Conservation (phyloP, 1,140 invertebrate genomes). For the Hyposmocoma kahamanoa region DNA sequence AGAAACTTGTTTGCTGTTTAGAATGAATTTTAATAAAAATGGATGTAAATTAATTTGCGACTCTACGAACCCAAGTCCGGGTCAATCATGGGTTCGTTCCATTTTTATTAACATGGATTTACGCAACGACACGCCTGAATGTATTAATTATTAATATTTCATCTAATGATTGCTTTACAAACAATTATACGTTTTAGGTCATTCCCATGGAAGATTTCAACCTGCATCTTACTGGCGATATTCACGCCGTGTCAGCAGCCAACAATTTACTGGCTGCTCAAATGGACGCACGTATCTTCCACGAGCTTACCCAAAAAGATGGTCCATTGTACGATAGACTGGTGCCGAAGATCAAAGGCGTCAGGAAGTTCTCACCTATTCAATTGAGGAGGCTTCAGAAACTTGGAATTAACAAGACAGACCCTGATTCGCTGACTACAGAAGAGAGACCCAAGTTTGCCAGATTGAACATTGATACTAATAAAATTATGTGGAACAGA, state of each 20-base stretch:
- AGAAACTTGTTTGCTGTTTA: too few relatives aligned
- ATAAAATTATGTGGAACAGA: slow-evolving; percentile 95
- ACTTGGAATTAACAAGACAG: slow-evolving; percentile 91
- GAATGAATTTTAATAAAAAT: too few relatives aligned
- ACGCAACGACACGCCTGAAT: too few relatives aligned
- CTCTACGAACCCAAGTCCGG: too few relatives aligned
- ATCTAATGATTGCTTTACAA: too few relatives aligned
- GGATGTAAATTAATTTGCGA: too few relatives aligned
- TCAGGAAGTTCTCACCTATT: slow-evolving; percentile 86
- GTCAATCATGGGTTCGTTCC: too few relatives aligned
- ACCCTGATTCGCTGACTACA: slow-evolving; percentile 85
- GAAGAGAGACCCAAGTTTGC: slow-evolving; percentile 89
- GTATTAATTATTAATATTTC: too few relatives aligned
- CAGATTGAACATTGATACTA: slow-evolving; percentile 92
- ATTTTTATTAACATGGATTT: too few relatives aligned
- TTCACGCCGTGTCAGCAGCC: slow-evolving; percentile 97
- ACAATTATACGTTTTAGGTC: too few relatives aligned
- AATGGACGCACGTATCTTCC: slow-evolving; percentile 96
- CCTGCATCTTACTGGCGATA: slow-evolving; percentile 98
- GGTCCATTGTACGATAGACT: slow-evolving; percentile 90
- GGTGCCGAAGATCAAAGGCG: slow-evolving; percentile 77
- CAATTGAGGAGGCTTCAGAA: slow-evolving; percentile 87
- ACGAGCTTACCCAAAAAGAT: slow-evolving; percentile 93
- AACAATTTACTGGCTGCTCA: slow-evolving; percentile 98
- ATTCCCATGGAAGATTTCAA: slow-evolving; percentile 99